Evolutionary conservation across 2,113 vertebrate genomes (phyloP).

Genomic region (Gobius niger): DNA sequence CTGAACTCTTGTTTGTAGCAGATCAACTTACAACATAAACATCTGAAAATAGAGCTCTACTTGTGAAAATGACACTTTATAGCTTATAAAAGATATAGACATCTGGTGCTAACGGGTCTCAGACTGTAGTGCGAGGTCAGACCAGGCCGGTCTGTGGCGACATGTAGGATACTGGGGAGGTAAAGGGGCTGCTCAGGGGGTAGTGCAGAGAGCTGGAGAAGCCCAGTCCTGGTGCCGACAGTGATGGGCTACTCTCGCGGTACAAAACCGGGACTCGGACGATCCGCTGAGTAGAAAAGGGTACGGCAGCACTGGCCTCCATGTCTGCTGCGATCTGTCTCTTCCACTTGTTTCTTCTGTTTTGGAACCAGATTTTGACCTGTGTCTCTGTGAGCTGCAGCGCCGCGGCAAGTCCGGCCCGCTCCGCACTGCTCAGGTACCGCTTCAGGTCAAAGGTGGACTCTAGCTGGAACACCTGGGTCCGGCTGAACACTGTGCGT

Average conservation of each 20-base stretch:
- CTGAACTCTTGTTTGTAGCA: background rate
- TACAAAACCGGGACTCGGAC: slow-evolving; percentile 87
- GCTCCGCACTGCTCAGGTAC: slow-evolving; percentile 86
- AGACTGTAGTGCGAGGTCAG: slow-evolving; percentile 61
- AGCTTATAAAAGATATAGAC: slow-evolving; percentile 6
- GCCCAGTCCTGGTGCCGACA: slow-evolving; percentile 74
- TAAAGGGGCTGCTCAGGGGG: slow-evolving; percentile 78
- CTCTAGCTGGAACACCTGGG: slow-evolving; percentile 86
- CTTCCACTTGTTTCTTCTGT: slow-evolving; percentile 90
- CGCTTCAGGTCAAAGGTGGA: slow-evolving; percentile 87
- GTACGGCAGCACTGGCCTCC: slow-evolving; percentile 76
- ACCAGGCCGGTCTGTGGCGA: slow-evolving; percentile 85
- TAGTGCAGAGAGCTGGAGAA: slow-evolving; percentile 80
- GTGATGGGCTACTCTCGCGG: slow-evolving; percentile 75
- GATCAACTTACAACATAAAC: background rate
- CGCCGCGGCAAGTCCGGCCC: slow-evolving; percentile 81
- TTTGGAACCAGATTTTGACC: slow-evolving; percentile 91
- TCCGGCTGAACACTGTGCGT: slow-evolving; percentile 85
- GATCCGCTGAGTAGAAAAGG: slow-evolving; percentile 80
- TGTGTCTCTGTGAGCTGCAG: slow-evolving; percentile 87
- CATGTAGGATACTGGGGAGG: slow-evolving; percentile 80
- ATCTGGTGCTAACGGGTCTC: slow-evolving; percentile 7
- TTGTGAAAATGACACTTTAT: background rate
- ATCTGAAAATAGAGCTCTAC: slow-evolving; percentile 13
- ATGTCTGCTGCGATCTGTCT: slow-evolving; percentile 84